Percentiles rank a stretch among this genome's conserved stretches.
These are phyloP conservation scores for Ochropleura leucogaster DNA, from an alignment of 2,888 invertebrate species.

Conservation along the genomic window DNA sequence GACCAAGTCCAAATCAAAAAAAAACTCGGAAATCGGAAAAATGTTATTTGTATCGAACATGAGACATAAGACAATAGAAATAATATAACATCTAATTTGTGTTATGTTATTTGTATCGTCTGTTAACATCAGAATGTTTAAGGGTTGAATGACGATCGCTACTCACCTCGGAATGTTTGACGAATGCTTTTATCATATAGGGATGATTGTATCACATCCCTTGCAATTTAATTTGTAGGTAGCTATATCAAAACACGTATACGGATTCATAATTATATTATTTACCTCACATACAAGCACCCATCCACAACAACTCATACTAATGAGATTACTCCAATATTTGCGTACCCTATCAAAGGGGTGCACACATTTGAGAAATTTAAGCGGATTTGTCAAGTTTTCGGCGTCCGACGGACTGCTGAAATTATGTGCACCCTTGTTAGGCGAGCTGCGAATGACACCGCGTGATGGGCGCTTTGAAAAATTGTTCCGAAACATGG, in stretches of 20 bases:
- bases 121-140: background rate
- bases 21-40: too few relatives aligned
- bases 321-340: conserved; percentile 79
- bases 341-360: conserved; percentile 70
- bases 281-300: conserved; percentile 45
- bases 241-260: conserved; percentile 19
- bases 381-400: conserved; percentile 84
- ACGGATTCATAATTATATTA: conserved; percentile 37
- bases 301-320: conserved; percentile 62
- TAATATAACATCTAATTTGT: too few relatives aligned
- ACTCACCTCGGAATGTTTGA: background rate
- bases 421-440: conserved; percentile 82
- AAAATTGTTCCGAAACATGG: conserved; percentile 64
- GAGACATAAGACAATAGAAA: too few relatives aligned
- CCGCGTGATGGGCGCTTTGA: conserved; percentile 67
- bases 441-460: conserved; percentile 79
- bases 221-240: conserved; percentile 23
- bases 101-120: background rate
- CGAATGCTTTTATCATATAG: background rate
- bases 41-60: too few relatives aligned
- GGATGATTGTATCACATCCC: background rate
- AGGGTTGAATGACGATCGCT: background rate
- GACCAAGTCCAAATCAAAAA: too few relatives aligned
- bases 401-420: conserved; percentile 75
- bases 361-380: conserved; percentile 79